phyloP scores from a whole-genome alignment of 2,888 invertebrate species.

The Pantelozetes paolii region DNA sequence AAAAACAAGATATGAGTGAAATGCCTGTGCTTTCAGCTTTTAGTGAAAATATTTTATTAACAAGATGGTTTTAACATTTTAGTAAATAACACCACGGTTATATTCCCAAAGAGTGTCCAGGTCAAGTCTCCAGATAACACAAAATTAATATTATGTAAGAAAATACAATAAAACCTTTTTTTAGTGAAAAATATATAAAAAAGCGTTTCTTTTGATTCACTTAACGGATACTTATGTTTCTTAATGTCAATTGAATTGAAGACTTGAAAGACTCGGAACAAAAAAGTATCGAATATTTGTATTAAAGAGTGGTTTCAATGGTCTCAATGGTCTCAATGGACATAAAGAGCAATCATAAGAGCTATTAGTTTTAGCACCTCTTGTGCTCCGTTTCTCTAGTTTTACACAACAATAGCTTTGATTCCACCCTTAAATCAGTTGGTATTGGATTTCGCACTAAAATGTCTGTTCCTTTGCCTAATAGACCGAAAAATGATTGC shows the following conservation, averaged over 20 bases:
- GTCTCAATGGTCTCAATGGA: conserved; percentile 13
- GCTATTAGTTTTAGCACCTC: conserved; percentile 36
- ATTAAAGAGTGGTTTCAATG: not conserved
- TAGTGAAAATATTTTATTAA: no score
- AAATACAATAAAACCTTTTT: no score
- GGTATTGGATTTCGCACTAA: conserved; percentile 1
- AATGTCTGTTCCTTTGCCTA: conserved; percentile 32
- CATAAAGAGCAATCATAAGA: conserved; percentile 16
- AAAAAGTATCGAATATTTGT: conserved; percentile 14
- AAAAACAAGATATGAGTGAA: no score
- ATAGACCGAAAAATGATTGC: conserved; percentile 33
- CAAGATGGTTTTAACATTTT: no score
- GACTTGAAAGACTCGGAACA: not conserved
- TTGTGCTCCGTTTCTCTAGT: not conserved
- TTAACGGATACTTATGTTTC: conserved; percentile 9
- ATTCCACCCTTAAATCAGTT: conserved; percentile 34
- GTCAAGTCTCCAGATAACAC: no score
- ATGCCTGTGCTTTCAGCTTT: no score
- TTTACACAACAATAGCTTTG: conserved; percentile 31
- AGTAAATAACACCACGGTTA: no score
- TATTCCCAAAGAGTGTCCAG: no score
- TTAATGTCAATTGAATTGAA: not conserved
- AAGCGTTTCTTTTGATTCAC: not conserved
- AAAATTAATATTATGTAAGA: no score
- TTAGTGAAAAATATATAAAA: not conserved